Percentiles rank a stretch among this genome's conserved stretches.
Evolutionary conservation across 2,888 invertebrate species (phyloP).

Genomic region (Chalcosyrphus nemorum): DNA sequence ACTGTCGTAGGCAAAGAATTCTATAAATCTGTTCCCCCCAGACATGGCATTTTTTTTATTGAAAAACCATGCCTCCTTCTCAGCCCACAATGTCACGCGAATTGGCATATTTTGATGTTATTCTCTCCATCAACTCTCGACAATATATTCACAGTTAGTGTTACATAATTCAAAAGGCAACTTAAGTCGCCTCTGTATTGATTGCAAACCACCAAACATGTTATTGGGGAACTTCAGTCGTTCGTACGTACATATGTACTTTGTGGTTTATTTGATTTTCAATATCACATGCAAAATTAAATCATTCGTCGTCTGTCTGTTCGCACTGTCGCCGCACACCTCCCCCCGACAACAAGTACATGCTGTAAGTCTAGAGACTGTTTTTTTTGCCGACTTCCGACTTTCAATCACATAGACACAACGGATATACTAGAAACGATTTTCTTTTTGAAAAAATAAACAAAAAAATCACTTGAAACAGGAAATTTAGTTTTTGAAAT

Average conservation of each 20-base stretch:
- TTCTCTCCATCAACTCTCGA: neutral
- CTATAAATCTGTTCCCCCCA: too few relatives aligned
- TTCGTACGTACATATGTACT: neutral
- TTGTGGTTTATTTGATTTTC: slow-evolving; percentile 21
- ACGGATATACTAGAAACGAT: neutral
- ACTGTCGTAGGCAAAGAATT: slow-evolving; percentile 29
- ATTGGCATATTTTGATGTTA: neutral
- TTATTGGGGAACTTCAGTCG: neutral
- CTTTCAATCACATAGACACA: slow-evolving; percentile 14
- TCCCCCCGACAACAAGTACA: neutral
- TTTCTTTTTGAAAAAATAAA: slow-evolving; percentile 1
- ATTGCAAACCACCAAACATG: neutral
- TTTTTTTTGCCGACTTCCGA: slow-evolving; percentile 31
- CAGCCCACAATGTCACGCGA: slow-evolving; percentile 5
- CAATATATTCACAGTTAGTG: neutral
- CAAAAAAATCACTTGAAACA: slow-evolving; percentile 7
- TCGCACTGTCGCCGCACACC: neutral
- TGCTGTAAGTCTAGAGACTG: neutral
- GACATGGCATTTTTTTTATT: too few relatives aligned
- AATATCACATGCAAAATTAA: slow-evolving; percentile 38
- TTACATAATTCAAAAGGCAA: slow-evolving; percentile 16
- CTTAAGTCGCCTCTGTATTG: slow-evolving; percentile 5
- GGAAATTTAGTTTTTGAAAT: slow-evolving; percentile 24
- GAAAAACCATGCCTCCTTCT: neutral
- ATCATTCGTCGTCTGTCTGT: slow-evolving; percentile 14